Percentiles rank a stretch among this genome's conserved stretches.
These are phyloP conservation scores for Agelas oroides DNA, from an alignment of 37 sponge, comb jelly and placozoan species.

Conservation along the genomic window DNA sequence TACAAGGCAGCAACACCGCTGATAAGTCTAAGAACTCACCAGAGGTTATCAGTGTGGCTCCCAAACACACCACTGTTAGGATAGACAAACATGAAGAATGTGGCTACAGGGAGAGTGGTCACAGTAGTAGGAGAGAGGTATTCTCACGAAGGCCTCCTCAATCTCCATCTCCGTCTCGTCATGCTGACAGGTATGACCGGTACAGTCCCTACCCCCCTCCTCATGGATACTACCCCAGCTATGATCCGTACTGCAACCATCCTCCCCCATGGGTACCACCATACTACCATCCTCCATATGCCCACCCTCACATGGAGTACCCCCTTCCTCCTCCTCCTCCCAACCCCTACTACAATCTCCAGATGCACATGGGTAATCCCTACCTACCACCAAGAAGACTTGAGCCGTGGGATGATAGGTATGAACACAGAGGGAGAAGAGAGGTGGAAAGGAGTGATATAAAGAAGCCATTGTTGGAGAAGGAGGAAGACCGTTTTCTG, in stretches of 20 bases:
- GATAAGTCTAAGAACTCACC: no score
- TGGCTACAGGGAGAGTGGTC: no score
- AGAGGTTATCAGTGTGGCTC: no score
- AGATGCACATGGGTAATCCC: not conserved
- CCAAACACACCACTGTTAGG: no score
- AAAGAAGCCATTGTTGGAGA: not conserved
- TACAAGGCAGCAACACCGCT: no score
- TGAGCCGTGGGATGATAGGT: no score
- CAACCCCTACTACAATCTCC: slow-evolving; percentile 13
- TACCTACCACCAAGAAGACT: not conserved
- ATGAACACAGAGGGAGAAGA: not conserved
- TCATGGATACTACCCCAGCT: not conserved
- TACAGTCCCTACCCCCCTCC: slow-evolving; percentile 11
- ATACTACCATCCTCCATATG: slow-evolving; percentile 40
- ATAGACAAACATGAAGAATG: no score
- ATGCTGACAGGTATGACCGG: not conserved
- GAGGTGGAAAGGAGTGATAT: not conserved
- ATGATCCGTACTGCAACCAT: not conserved
- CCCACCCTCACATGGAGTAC: no score
- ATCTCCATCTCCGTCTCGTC: not conserved
- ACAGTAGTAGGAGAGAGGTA: not conserved
- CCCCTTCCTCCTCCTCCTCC: slow-evolving; percentile 5
- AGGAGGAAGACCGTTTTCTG: not conserved
- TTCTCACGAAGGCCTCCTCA: not conserved
- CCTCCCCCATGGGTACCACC: not conserved